Evolutionary conservation across 2,797 vertebrate genomes (phyloP), one percentile per base, ranked within the genome.

Genomic region (Paratrypauchen microcephalus): DNA sequence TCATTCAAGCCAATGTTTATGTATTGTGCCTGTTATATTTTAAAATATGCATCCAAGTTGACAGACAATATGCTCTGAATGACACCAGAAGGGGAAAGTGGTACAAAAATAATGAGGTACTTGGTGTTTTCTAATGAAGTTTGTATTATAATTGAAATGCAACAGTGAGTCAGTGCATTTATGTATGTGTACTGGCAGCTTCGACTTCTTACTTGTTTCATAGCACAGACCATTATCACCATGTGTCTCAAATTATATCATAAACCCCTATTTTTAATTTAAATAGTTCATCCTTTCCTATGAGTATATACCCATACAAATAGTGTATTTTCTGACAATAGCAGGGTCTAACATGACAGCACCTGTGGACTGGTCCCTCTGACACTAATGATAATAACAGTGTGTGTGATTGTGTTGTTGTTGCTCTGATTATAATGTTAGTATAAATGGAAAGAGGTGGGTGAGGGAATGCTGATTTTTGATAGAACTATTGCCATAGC

Each of bases 351-450:
- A 58, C 16, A 45, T 23, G 70, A 66, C 30, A 74, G 36, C 23
- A 26, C 16, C 57, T 72, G 58, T n/a, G 68, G 80, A 61, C 57
- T 36, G 36, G 58, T 62, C 48, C 61, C 69, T 55, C 74, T 75
- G 39, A 18, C 41, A 57, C 65, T 83, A 80, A 83, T 87, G 84
- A 64, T 81, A 84, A 88, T 82, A 70, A 74, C 57, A 76, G 52
- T 48, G 55, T 75, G 48, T 69, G 66, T 73, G 73, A 73, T 65
- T 39, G 8, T 12, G 59, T 26, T 66, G 64, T 63, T 70, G 64
- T 64, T 71, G 68, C 7, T 56, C 18, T 83, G 73, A 87, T 83
- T 87, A 50, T 66, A 78, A 75, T 78, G 39, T 66, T 47, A 56
- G 68, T 58, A 41, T 6, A 66, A 65, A 64, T 66, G 62, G 79